phyloP scores from a whole-genome alignment of 2,113 vertebrate species.

The Spea bombifrons region DNA sequence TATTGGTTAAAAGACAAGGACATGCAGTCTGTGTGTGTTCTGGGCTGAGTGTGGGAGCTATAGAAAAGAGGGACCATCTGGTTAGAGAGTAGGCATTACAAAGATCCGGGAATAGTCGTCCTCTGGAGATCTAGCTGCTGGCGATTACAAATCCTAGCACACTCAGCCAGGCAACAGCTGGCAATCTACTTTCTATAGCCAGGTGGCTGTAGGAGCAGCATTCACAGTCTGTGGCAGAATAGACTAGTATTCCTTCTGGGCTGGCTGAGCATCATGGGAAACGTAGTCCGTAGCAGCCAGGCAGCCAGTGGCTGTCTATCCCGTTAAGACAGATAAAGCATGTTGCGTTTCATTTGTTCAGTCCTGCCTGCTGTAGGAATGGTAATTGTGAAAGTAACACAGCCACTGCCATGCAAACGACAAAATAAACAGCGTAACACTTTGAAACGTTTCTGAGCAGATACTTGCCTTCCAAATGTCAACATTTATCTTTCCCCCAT shows the following conservation, averaged over 20 bases:
- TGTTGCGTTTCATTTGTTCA: slow-evolving; percentile 55
- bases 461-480: slow-evolving; percentile 99
- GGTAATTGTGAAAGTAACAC: slow-evolving; percentile 59
- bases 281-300: no score
- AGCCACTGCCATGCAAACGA: slow-evolving; percentile 74
- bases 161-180: no score
- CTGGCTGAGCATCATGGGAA: no score
- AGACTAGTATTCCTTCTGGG: no score
- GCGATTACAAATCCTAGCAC: no score
- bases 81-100: no score
- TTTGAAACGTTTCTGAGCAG: slow-evolving; percentile 64
- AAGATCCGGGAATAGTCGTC: no score
- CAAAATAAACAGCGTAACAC: slow-evolving; percentile 56
- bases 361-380: slow-evolving; percentile 58
- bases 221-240: no score
- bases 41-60: neutral
- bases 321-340: slow-evolving; percentile 42
- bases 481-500: slow-evolving; percentile 99
- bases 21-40: slow-evolving; percentile 61
- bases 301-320: no score
- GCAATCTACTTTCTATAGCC: no score
- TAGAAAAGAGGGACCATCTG: slow-evolving; percentile 22
- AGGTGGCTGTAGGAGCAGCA: no score
- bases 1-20: slow-evolving; percentile 54
- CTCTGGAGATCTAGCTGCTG: no score